Percentiles rank a stretch among this genome's conserved stretches.
Evolutionary conservation across 2,797 vertebrate species (phyloP).

Genomic region (Pseudomugil gertrudae): DNA sequence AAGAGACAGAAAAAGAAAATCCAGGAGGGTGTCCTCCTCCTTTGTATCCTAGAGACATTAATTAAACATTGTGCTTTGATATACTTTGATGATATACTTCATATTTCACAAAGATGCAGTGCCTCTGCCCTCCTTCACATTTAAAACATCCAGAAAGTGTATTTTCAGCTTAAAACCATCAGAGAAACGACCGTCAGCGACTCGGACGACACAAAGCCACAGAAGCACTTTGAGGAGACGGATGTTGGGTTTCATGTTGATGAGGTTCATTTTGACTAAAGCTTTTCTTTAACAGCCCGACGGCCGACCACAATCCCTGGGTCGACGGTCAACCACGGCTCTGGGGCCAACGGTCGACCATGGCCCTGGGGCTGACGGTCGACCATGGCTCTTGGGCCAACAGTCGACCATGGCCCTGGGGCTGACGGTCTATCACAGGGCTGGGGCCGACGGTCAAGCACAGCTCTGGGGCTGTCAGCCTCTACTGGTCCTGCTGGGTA

Average conservation of each 20-base stretch:
- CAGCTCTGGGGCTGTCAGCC: no score
- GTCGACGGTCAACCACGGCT: no score
- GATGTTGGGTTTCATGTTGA: conserved; percentile 16
- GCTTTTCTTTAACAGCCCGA: neutral
- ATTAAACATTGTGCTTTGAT: conserved; percentile 88
- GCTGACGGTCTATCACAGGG: no score
- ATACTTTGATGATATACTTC: conserved; percentile 86
- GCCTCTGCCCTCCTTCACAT: conserved; percentile 77
- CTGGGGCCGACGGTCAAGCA: no score
- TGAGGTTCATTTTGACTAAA: conserved; percentile 1
- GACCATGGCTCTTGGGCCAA: no score
- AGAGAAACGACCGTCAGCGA: conserved; percentile 66
- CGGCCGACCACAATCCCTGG: no score
- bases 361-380: no score
- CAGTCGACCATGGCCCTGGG: no score
- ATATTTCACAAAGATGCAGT: conserved; percentile 84
- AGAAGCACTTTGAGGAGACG: conserved; percentile 53
- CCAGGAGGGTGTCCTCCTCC: conserved; percentile 27
- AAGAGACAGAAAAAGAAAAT: conserved; percentile 67
- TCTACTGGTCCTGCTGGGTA: no score
- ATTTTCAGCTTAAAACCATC: conserved; percentile 40
- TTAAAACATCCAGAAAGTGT: conserved; percentile 74
- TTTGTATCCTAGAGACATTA: conserved; percentile 78
- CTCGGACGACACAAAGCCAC: conserved; percentile 42
- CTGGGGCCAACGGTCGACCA: no score